phyloP scores from a whole-genome alignment of 1,140 invertebrate genomes.

The Maniola jurtina region DNA sequence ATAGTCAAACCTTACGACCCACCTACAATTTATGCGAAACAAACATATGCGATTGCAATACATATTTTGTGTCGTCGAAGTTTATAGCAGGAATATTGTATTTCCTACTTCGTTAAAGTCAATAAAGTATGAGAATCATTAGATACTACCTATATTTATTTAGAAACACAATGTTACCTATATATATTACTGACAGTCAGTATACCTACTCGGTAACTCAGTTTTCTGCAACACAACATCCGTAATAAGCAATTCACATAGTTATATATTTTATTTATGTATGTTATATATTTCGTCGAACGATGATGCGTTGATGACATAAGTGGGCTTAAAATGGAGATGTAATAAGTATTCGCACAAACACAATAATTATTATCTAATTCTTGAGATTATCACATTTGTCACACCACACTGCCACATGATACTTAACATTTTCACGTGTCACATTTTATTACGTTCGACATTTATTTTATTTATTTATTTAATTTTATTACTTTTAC shows the following conservation, averaged over 20 bases:
- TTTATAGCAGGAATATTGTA: constrained; percentile 16
- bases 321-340: constrained; percentile 14
- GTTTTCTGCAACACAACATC: background rate
- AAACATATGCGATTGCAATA: constrained; percentile 23
- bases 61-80: constrained; percentile 13
- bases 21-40: constrained; percentile 21
- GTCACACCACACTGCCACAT: constrained; percentile 10
- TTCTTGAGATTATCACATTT: constrained; percentile 16
- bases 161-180: no score
- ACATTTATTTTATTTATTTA: background rate
- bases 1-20: constrained; percentile 23
- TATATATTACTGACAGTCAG: no score
- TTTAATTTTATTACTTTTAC: background rate
- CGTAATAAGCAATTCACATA: constrained; percentile 1
- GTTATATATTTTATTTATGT: background rate
- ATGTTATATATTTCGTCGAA: constrained; percentile 11
- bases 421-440: constrained; percentile 1
- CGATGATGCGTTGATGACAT: constrained; percentile 15
- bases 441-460: background rate
- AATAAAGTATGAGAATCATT: background rate
- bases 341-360: constrained; percentile 11
- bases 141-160: background rate
- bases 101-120: constrained; percentile 10
- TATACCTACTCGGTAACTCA: no score
- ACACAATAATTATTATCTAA: constrained; percentile 16